Evolutionary conservation across 2,888 invertebrate genomes (phyloP).

Genomic region (Nemoura dubitans): DNA sequence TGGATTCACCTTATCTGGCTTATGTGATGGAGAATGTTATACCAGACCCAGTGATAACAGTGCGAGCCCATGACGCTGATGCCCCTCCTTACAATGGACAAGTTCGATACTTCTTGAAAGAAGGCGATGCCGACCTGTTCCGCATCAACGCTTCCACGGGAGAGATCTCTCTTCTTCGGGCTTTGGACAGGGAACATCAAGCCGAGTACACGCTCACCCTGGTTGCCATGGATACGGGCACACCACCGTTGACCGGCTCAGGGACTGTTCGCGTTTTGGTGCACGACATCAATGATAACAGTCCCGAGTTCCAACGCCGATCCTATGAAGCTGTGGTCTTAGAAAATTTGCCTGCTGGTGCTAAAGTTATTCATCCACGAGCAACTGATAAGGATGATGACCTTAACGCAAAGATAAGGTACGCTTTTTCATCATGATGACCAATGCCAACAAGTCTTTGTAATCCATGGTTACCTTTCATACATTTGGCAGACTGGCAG

Average conservation of each 20-base stretch:
- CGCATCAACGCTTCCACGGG: slow-evolving; percentile 92
- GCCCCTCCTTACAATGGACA: slow-evolving; percentile 89
- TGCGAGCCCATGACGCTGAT: slow-evolving; percentile 90
- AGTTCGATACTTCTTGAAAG: slow-evolving; percentile 92
- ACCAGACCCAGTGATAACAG: slow-evolving; percentile 69
- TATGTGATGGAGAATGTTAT: slow-evolving; percentile 93
- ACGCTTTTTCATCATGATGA: slow-evolving; percentile 53
- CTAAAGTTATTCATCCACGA: slow-evolving; percentile 77
- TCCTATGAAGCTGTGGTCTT: slow-evolving; percentile 79
- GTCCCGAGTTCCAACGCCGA: slow-evolving; percentile 85
- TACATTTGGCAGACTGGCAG: too few relatives aligned
- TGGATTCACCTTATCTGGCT: slow-evolving; percentile 93
- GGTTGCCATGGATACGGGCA: slow-evolving; percentile 94
- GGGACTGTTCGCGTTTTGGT: slow-evolving; percentile 90
- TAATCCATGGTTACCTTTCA: too few relatives aligned
- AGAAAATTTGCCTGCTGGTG: slow-evolving; percentile 84
- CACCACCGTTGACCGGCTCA: slow-evolving; percentile 90
- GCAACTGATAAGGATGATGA: slow-evolving; percentile 87
- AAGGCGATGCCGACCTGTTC: slow-evolving; percentile 91
- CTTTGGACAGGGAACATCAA: slow-evolving; percentile 85
- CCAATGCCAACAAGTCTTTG: too few relatives aligned
- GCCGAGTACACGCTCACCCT: slow-evolving; percentile 85
- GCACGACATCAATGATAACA: slow-evolving; percentile 94
- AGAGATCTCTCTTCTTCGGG: slow-evolving; percentile 83
- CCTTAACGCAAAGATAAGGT: slow-evolving; percentile 85